These are phyloP conservation scores for Pongo abelii DNA, from an alignment of 2,113 vertebrate genomes.

Conservation along the genomic window DNA sequence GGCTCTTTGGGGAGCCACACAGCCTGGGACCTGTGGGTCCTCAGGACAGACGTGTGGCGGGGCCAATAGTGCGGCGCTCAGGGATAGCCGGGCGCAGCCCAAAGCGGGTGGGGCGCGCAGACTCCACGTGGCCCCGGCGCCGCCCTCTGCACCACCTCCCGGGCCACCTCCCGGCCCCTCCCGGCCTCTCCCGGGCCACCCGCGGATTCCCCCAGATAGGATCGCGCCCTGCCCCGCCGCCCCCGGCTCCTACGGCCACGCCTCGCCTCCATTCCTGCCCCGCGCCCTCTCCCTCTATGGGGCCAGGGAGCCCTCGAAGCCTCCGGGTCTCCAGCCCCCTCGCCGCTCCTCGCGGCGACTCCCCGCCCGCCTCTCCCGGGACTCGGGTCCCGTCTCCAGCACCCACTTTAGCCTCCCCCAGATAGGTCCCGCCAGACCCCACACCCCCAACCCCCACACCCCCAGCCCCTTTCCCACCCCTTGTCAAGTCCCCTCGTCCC, in stretches of 20 bases:
- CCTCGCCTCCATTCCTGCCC: background rate
- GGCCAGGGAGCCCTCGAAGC: background rate
- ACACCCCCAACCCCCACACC: too few relatives aligned
- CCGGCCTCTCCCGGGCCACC: fast-evolving
- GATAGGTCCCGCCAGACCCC: background rate
- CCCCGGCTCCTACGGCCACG: fast-evolving
- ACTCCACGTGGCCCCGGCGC: background rate
- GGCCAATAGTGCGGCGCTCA: too few relatives aligned
- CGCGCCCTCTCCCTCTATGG: background rate
- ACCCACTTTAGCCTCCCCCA: background rate
- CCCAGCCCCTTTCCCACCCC: too few relatives aligned
- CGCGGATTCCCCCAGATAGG: fast-evolving
- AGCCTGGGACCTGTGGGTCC: background rate
- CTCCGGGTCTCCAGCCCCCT: background rate
- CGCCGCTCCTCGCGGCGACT: fast-evolving
- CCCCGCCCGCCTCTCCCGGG: background rate
- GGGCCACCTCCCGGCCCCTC: too few relatives aligned
- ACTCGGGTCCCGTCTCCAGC: background rate
- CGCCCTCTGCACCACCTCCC: background rate
- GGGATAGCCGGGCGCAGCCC: fast-evolving
- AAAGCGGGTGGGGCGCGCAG: background rate
- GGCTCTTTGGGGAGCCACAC: fast-evolving
- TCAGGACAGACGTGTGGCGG: too few relatives aligned
- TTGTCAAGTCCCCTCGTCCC: too few relatives aligned
- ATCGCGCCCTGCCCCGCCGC: fast-evolving